phyloP scores from a whole-genome alignment of 2,888 invertebrate genomes.

The Ormyrus labotus region DNA sequence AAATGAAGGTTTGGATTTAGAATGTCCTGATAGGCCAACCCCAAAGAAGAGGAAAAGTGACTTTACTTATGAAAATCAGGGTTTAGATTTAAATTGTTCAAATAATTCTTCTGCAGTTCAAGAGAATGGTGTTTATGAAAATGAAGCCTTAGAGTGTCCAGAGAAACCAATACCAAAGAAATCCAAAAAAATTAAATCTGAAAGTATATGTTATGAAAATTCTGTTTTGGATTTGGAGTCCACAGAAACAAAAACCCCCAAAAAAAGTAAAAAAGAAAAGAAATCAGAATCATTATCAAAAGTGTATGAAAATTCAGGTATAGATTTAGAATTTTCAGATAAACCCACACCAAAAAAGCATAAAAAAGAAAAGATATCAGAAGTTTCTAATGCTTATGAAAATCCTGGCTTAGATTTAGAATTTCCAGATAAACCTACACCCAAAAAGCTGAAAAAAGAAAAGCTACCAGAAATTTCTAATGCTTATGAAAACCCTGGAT shows the following conservation, averaged over 20 bases:
- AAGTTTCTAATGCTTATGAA: conserved; percentile 4
- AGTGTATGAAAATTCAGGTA: conserved; percentile 10
- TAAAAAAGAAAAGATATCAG: conserved; percentile 11
- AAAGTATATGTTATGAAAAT: too few species aligned
- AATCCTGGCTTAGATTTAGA: conserved; percentile 35
- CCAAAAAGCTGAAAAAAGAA: conserved; percentile 31
- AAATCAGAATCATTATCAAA: neutral
- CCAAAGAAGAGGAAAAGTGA: conserved; percentile 62
- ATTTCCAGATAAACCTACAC: conserved; percentile 13
- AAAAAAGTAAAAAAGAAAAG: conserved; percentile 16
- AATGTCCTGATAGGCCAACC: conserved; percentile 48
- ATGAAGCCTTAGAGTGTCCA: conserved; percentile 46
- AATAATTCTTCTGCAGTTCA: too few species aligned
- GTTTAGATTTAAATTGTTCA: too few species aligned
- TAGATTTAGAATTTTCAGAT: conserved; percentile 39
- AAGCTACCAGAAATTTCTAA: conserved; percentile 2
- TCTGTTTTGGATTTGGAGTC: too few species aligned
- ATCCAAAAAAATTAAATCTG: too few species aligned
- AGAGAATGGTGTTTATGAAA: too few species aligned
- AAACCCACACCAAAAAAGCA: neutral
- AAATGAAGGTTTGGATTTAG: conserved; percentile 34
- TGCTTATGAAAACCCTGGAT: conserved; percentile 25
- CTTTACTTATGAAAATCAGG: conserved; percentile 28
- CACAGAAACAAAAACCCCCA: neutral
- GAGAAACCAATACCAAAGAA: too few species aligned